Evolutionary conservation across 2,113 vertebrate genomes (phyloP), one percentile per base, ranked within the genome.

Genomic region (Oncorhynchus gorbuscha): DNA sequence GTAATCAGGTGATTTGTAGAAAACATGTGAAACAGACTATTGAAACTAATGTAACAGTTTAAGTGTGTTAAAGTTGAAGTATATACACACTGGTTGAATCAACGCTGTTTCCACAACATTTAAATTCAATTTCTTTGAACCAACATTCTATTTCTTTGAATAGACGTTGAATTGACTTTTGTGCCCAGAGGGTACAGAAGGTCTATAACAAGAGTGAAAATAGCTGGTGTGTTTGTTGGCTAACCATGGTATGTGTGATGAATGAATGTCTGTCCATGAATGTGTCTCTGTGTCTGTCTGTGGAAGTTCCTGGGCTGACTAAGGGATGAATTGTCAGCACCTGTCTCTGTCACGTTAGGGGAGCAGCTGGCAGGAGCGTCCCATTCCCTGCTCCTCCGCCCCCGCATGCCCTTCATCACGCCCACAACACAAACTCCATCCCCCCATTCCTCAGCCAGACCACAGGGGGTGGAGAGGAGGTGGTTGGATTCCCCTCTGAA

Each of bases 291-390:
- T 67, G 62, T 79, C 71, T 76, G 77, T 77, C 75, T 69, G 71
- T 75, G 62, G 45, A 28, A 55, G 71, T 70, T 78, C 28, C 84
- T 75, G 77, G 75, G 35, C 22, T 22, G 45, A 75, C 76, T 83
- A 84, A 81, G 70, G 70, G 69, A 9, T 67, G 73, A 74, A 85
- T 91, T 80, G 74, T 73, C 80, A 86, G 75, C 92, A 92, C 89
- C 90, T 92, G 90, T 87, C 87, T 83, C 86, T 86, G 88, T 89
- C 89, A 82, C 74, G 82, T 88, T 51, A 90, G 77, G 72, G 78
- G 79, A 71, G 78, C 91, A 90, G 88, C 88, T 88, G 89, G 79
- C 81, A 79, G 79, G 75, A 91, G 81, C 71, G 26, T 72, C 66
- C 84, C 81, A 64, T 22, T 83, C 77, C 73, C 84, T 79, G 69